These are phyloP conservation scores for Drosophila biarmipes DNA, from an alignment of 1,140 invertebrate genomes.

Conservation along the genomic window DNA sequence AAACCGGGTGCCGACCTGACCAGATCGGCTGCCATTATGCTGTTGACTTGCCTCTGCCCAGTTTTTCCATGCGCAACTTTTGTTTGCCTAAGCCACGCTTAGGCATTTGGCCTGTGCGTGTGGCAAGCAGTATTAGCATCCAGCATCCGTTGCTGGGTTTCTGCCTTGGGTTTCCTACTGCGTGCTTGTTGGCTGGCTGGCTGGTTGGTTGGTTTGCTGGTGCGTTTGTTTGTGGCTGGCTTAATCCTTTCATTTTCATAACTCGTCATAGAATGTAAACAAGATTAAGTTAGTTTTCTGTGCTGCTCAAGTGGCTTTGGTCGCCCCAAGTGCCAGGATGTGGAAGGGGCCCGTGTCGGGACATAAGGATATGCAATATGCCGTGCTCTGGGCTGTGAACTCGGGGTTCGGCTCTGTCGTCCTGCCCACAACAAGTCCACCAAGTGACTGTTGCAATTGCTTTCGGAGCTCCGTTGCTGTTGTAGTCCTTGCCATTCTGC, in stretches of 20 bases:
- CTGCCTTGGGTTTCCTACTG: conserved; percentile 2
- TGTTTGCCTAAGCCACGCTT: conserved; percentile 69
- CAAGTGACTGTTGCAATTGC: conserved; percentile 81
- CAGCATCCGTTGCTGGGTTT: conserved; percentile 19
- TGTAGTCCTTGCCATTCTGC: conserved; percentile 64
- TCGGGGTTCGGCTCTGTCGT: conserved; percentile 43
- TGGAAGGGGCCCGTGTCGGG: conserved; percentile 14
- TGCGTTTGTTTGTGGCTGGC: conserved; percentile 76
- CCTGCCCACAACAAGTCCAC: conserved; percentile 75
- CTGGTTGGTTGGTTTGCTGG: conserved; percentile 31
- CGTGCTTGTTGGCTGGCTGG: conserved; percentile 26
- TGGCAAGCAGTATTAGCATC: conserved; percentile 39
- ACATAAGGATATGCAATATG: conserved; percentile 47
- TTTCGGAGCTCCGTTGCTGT: conserved; percentile 53
- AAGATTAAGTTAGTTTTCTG: conserved; percentile 81
- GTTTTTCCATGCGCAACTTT: conserved; percentile 74
- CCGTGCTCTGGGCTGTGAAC: neutral
- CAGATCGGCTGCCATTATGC: conserved; percentile 24
- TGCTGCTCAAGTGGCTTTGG: conserved; percentile 77
- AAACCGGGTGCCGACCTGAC: neutral
- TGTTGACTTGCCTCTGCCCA: conserved; percentile 46
- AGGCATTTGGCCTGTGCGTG: conserved; percentile 55
- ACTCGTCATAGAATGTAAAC: conserved; percentile 83
- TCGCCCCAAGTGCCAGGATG: conserved; percentile 28
- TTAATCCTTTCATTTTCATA: conserved; percentile 83